phyloP scores from a whole-genome alignment of 2,113 vertebrate genomes.

The Oriolus oriolus region DNA sequence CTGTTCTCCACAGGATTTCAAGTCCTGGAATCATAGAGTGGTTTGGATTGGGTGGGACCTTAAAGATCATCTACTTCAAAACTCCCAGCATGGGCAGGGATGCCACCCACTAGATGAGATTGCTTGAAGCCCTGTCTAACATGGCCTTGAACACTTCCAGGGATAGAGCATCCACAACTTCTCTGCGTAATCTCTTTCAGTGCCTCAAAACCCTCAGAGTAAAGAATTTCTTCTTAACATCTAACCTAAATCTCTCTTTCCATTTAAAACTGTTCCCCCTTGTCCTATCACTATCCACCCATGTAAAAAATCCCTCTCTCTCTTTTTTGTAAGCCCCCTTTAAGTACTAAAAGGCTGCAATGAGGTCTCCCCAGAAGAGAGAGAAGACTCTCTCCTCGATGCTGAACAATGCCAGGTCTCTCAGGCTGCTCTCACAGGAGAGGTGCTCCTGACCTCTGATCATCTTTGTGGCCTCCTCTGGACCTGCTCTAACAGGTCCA shows the following conservation, averaged over 20 bases:
- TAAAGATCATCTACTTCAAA: not conserved
- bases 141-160: not conserved
- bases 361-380: not conserved
- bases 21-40: not conserved
- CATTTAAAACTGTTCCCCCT: not conserved
- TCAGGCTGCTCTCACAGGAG: not conserved
- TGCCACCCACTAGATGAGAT: not conserved
- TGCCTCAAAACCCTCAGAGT: not conserved
- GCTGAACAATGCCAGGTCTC: not conserved
- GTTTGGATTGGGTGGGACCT: not conserved
- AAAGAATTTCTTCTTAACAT: not conserved
- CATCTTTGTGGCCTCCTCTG: not conserved
- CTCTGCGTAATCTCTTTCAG: not conserved
- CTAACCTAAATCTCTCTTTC: not conserved
- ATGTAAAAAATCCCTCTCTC: not conserved
- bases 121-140: not conserved
- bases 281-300: not conserved
- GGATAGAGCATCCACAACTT: not conserved
- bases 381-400: not conserved
- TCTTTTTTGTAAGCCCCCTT: not conserved
- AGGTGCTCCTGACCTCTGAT: not conserved
- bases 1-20: not conserved
- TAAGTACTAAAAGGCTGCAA: not conserved
- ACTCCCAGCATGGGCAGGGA: not conserved
- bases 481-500: not conserved